Percentiles rank a stretch among this genome's conserved stretches.
Evolutionary conservation across 1,140 invertebrate species (phyloP).

Genomic region (Archivesica marissinica): DNA sequence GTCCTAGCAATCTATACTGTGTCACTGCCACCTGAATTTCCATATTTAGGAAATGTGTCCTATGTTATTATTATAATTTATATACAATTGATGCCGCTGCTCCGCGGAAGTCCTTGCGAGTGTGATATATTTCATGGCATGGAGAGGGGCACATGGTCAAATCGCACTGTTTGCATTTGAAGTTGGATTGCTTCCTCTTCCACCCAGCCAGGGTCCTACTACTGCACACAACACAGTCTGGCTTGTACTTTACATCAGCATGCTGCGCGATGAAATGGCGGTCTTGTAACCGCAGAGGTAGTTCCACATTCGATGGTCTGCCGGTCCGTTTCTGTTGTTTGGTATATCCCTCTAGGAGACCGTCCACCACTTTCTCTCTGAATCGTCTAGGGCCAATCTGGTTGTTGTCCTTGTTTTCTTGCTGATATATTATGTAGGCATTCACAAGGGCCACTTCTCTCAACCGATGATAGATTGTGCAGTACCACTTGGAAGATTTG

Average conservation of each 20-base stretch:
- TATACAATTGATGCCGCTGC: too few species aligned
- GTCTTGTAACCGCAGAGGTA: background rate
- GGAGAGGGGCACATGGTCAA: too few species aligned
- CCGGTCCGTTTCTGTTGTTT: background rate
- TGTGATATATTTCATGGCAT: too few species aligned
- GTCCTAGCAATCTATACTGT: too few species aligned
- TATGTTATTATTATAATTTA: too few species aligned
- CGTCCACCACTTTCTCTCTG: constrained; percentile 18
- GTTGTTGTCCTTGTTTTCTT: background rate
- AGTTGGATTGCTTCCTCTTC: too few species aligned
- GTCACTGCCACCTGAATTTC: too few species aligned
- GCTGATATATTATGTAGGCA: background rate
- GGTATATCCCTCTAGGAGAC: background rate
- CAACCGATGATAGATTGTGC: background rate
- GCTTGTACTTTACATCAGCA: background rate
- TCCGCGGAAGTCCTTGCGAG: too few species aligned
- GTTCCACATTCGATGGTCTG: background rate
- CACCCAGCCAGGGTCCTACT: background rate
- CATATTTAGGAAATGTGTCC: too few species aligned
- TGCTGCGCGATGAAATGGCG: too few species aligned
- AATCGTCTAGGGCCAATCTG: background rate
- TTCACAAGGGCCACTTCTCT: constrained; percentile 2
- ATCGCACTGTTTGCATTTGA: too few species aligned
- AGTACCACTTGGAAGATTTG: constrained; percentile 35
- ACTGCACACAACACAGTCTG: constrained; percentile 29